These are phyloP conservation scores for Sorex maritimensis DNA, from an alignment of 2,797 vertebrate genomes.

Conservation along the genomic window DNA sequence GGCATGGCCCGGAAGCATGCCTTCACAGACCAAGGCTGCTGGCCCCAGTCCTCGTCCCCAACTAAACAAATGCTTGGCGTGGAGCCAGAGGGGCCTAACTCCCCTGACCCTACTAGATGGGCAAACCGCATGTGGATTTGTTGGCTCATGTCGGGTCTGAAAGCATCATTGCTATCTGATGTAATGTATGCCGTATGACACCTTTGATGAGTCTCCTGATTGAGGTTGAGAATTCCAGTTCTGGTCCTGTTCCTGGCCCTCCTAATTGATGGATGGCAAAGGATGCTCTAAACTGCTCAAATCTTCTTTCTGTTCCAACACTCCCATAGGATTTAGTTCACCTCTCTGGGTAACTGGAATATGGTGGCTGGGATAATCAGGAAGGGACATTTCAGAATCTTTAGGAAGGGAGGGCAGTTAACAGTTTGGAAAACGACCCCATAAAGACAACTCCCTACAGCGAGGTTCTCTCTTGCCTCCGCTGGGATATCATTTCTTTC, in stretches of 20 bases:
- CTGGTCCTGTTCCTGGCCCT: not conserved
- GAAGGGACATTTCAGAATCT: not conserved
- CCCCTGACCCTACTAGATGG: not conserved
- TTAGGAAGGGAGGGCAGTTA: too few relatives aligned
- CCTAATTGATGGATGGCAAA: not conserved
- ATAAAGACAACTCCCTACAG: rapidly evolving
- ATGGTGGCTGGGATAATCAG: too few relatives aligned
- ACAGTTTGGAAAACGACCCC: not conserved
- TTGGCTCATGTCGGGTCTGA: not conserved
- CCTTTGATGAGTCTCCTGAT: not conserved
- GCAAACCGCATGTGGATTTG: not conserved
- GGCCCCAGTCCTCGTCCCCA: too few relatives aligned
- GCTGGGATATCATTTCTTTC: not conserved
- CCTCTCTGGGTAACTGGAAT: not conserved
- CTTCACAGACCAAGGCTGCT: not conserved
- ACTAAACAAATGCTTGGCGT: not conserved
- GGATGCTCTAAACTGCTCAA: not conserved
- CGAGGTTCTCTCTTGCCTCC: not conserved
- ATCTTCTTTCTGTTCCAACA: not conserved
- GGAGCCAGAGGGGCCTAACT: not conserved
- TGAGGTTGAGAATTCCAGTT: not conserved
- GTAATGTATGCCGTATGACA: not conserved
- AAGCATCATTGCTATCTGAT: not conserved
- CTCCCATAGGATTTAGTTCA: not conserved
- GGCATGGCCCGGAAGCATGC: not conserved